A percentile compares a stretch with the other conserved stretches of the same genome.
Evolutionary conservation across 2,113 vertebrate genomes (phyloP).

Genomic region (Eretmochelys imbricata): DNA sequence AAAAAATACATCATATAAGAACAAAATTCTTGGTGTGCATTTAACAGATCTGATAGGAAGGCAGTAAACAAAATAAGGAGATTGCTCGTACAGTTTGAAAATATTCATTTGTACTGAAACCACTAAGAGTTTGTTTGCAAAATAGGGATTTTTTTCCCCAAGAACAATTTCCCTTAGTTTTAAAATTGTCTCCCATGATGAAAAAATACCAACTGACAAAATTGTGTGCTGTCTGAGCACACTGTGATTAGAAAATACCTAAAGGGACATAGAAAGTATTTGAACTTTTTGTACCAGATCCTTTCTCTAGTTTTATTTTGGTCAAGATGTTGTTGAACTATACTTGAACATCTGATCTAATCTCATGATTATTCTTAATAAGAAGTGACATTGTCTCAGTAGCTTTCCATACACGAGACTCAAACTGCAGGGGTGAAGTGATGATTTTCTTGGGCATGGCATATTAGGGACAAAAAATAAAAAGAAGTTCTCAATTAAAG

Average conservation of each 20-base stretch:
- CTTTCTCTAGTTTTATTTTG: not conserved
- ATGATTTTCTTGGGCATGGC: not conserved
- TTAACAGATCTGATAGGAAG: not conserved
- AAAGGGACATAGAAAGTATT: accelerated
- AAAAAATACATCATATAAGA: not conserved
- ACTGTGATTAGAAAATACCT: not conserved
- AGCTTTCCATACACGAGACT: not conserved
- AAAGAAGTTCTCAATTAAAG: not conserved
- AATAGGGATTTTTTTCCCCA: not conserved
- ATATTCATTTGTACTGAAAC: not conserved
- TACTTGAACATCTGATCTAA: not conserved
- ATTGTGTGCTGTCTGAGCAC: not conserved
- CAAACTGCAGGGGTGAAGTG: not conserved
- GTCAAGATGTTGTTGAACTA: not conserved
- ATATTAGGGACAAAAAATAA: not conserved
- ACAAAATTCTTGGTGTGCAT: not conserved
- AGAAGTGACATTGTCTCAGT: not conserved
- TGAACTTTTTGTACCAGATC: not conserved
- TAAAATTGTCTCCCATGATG: not conserved
- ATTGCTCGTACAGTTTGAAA: not conserved
- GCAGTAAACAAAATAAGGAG: not conserved
- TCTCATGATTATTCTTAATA: not conserved
- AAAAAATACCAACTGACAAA: not conserved
- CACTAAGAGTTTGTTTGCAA: not conserved
- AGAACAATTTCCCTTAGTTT: not conserved